Base-by-base conservation (phyloP, 2,113 vertebrate species). In the Salvelinus sp. region DNA sequence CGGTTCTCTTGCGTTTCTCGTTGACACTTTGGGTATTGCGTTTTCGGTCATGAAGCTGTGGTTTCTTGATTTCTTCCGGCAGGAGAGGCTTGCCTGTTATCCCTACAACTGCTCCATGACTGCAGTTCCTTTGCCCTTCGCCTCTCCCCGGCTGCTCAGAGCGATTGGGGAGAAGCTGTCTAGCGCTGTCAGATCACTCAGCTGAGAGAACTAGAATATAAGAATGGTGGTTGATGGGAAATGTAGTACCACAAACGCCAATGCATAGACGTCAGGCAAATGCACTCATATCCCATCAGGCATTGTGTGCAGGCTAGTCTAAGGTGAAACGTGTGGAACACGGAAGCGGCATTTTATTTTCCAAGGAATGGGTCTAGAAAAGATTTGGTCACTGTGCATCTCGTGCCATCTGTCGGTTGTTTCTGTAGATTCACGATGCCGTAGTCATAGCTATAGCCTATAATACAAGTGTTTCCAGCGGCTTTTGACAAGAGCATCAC, bases 1-100 rank as follows among this genome's bases (percentile, higher is more conserved):
- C 82, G 82, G 84, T 83, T 77, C 77, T 60, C 47, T 79, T 77
- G 77, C 70, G 71, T 88, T 76, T 85, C 79, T 84, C 73, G 81
- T 69, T 47, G 84, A 79, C 69, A 78, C 68, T 44, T 33, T 69
- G 18, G 66, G 67, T 66, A 75, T 63, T 4, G 69, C 58, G 70
- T 87, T 87, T 88, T 89, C 84, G 86, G 84, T 90, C 88, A 88
- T 90, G 81, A 71, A 81, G 80, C 69, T 82, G 78, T 77, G 71
- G 67, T 30, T 76, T 20, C 16, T 30, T 9, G 2, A 2, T 77
- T 75, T 6, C 82, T 74, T 88, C 82, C 65, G 58, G 63, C 78
- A 77, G 82, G 79, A 82, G 85, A 86, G 84, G 65, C 66, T 70
- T 50, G 14, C 4, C 28, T 44, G 79, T 79, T 77, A 72, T 60